Base-by-base conservation (phyloP, 1,140 invertebrate genomes). In the Dinoponera quadriceps region DNA sequence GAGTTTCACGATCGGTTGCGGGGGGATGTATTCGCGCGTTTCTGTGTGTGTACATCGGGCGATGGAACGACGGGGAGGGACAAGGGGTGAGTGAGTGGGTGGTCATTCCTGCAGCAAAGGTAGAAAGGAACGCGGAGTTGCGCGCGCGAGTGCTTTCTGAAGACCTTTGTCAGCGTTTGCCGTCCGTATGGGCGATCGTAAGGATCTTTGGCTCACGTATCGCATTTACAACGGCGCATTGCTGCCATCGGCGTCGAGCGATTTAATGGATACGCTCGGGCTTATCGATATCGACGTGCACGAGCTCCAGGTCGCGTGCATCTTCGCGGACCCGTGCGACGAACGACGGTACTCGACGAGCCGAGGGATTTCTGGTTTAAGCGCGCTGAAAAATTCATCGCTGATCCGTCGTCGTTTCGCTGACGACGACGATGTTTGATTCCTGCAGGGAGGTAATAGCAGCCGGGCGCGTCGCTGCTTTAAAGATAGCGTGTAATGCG, bases 141-240 rank as follows among this genome's bases (percentile, higher is more conserved):
- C 27, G 22, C 25, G 27, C 11, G 51, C 13, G n/a, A 2, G 71
- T 68, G 73, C 60, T 83, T 86, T 73, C 77, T 57, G 59, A 86
- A 78, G 60, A 86, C 80, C 80, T 86, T 86, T 83, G 85, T 87
- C 85, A 87, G 85, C 85, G 85, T 87, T 87, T 73, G 73, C 33
- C 55, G 44, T 82, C 25, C 55, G 44, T 86, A 68, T 49, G 44
- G 65, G 25, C 57, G 65, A 51, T 68, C 63, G 78, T 87, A 86
- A 86, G 84, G 48, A 71, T 77, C 59, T 83, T 69, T 54, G 55
- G 69, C 55, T 72, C 78, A 74, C 78, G 78, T 82, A 73, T 74
- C 59, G 68, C 74, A 82, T 82, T 82, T 82, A 74, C 78, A 82
- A 82, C 75, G 73, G 59, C 27, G 16, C 5, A 29, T 44, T 44